Evolutionary conservation across 1,140 invertebrate genomes (phyloP), one percentile per base, ranked within the genome.

Genomic region (Rhysida immarginata): DNA sequence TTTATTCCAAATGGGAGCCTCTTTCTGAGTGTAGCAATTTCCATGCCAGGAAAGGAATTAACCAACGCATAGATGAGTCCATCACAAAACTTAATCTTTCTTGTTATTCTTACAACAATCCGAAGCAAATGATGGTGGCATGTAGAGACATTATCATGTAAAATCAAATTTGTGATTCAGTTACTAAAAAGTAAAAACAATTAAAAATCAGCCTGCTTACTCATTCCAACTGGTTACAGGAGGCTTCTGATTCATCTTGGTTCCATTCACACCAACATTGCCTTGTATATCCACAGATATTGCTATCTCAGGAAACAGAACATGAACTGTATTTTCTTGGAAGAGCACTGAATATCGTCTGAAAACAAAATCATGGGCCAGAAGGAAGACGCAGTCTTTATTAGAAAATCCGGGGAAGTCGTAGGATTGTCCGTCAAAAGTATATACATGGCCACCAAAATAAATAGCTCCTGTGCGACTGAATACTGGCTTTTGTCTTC

Each of bases 341-440:
- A n/a, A 8, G 8, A 53, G 26, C n/a, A 53, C 13, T 27, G 50
- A 53, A 20, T 13, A 53, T 11, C 26, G 24, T 11, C 27, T 8
- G 26, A 18, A 26, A 8, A 41, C 50, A 27, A 53, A 53, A 21
- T 53, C 26, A 53, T 53, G 50, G 8, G 50, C 50, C 16, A 53
- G 21, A 41, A 53, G 14, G 27, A 11, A 53, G 8, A 18, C n/a
- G 26, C 50, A 53, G 11, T 53, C 21, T 13, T 53, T 21, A 16
- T 29, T 26, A 24, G 26, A 5, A 21, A 27, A 42, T 11, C 26
- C 26, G 8, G 18, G 20, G 27, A 43, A 8, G 11, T 53, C n/a
- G 26, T 27, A 53, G 11, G 25, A 13, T 41, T 53, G 42, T 26
- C 50, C 50, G 26, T 53, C 50, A 53, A 53, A 53, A 8, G 50